These are phyloP conservation scores for Notocelia uddmanniana DNA, from an alignment of 2,888 invertebrate species.

Conservation along the genomic window DNA sequence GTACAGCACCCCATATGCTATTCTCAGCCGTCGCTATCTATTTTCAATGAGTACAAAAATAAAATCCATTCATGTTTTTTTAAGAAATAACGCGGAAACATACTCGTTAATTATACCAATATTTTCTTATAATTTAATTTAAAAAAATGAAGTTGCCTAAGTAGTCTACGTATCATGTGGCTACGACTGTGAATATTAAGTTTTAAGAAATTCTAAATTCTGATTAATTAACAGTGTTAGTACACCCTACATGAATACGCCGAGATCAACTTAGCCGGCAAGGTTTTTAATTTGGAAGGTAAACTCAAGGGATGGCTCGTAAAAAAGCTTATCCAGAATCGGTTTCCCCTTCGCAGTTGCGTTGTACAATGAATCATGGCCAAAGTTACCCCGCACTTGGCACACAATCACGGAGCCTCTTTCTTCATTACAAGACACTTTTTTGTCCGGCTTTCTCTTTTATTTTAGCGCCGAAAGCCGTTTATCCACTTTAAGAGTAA, in stretches of 20 bases:
- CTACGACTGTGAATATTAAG: not conserved
- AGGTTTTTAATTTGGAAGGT: conserved; percentile 44
- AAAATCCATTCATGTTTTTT: not conserved
- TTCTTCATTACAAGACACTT: conserved; percentile 64
- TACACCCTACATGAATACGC: not conserved
- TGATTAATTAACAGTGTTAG: not conserved
- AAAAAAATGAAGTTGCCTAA: no score
- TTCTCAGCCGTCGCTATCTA: no score
- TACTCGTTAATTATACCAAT: not conserved
- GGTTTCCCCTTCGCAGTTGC: conserved; percentile 49
- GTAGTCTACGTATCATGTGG: no score
- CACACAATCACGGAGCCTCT: conserved; percentile 63
- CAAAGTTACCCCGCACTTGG: conserved; percentile 63
- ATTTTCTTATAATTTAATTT: no score
- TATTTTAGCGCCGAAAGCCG: conserved; percentile 57
- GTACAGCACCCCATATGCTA: no score
- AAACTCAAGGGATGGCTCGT: conserved; percentile 35
- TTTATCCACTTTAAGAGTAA: conserved; percentile 57
- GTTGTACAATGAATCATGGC: conserved; percentile 61
- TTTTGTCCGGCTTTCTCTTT: conserved; percentile 53
- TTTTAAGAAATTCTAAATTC: not conserved
- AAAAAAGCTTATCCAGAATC: conserved; percentile 44
- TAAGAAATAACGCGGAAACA: not conserved
- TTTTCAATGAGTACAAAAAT: not conserved
- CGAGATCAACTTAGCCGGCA: conserved; percentile 10